Evolutionary conservation across 2,113 vertebrate genomes (phyloP).

Genomic region (Megaptera novaeangliae): DNA sequence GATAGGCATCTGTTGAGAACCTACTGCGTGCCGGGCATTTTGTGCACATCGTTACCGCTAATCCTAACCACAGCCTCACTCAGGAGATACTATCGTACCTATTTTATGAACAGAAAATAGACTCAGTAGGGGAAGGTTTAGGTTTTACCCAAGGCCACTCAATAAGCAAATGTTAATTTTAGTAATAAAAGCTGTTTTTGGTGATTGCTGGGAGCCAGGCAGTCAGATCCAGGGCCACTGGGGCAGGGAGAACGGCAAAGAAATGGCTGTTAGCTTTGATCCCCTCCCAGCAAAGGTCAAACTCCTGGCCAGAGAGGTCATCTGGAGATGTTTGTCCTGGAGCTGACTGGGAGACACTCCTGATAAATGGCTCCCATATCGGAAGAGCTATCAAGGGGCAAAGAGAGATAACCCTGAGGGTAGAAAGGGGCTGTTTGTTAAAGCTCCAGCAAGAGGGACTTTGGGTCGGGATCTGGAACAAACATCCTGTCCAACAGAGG

Average conservation of each 20-base stretch:
- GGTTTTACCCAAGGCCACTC: neutral
- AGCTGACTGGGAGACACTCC: neutral
- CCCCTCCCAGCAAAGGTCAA: neutral
- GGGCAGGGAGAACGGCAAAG: neutral
- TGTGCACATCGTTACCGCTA: rapidly evolving
- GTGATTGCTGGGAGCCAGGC: neutral
- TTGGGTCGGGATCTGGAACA: neutral
- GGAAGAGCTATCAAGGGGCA: neutral
- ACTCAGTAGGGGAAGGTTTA: neutral
- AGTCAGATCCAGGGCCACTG: neutral
- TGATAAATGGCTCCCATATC: neutral
- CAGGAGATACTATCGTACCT: neutral
- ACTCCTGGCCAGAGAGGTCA: neutral
- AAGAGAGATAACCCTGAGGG: neutral
- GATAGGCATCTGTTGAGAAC: neutral
- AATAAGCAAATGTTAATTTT: neutral
- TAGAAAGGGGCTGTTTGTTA: neutral
- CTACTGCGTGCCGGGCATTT: neutral
- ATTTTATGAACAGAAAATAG: neutral
- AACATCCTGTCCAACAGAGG: neutral
- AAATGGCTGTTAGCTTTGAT: neutral
- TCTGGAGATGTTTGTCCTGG: neutral
- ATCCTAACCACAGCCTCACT: neutral
- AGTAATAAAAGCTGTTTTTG: neutral
- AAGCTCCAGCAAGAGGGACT: neutral